A percentile compares a stretch with the other conserved stretches of the same genome.
These are phyloP conservation scores for Chaunax sp. DNA, from an alignment of 2,797 vertebrate genomes.

Conservation along the genomic window DNA sequence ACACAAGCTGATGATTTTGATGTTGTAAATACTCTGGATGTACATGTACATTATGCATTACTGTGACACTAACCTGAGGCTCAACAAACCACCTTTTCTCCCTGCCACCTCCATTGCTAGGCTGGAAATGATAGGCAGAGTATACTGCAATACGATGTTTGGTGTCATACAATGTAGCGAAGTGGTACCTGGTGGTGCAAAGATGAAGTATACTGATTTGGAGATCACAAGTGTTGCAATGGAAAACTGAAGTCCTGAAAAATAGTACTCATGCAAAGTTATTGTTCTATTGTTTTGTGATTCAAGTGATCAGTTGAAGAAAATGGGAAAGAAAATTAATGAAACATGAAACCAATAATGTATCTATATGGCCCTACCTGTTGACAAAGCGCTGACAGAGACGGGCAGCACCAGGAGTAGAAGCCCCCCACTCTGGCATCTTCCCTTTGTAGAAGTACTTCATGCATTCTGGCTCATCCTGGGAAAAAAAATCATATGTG, in stretches of 20 bases:
- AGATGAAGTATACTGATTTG: not conserved
- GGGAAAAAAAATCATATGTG: not conserved
- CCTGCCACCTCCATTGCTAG: slow-evolving; percentile 80
- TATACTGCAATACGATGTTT: slow-evolving; percentile 79
- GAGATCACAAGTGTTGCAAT: not conserved
- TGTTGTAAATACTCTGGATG: not conserved
- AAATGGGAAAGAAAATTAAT: not conserved
- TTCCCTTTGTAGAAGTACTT: slow-evolving; percentile 77
- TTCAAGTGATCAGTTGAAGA: too few relatives aligned
- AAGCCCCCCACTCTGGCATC: slow-evolving; percentile 72
- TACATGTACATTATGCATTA: not conserved
- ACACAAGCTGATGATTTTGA: not conserved
- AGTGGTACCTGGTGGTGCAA: slow-evolving; percentile 73
- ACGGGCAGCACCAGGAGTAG: slow-evolving; percentile 44
- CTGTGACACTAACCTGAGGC: slow-evolving; percentile 76
- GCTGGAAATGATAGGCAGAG: slow-evolving; percentile 80
- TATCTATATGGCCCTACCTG: slow-evolving; percentile 46
- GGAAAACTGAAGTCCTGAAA: not conserved
- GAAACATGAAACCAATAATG: not conserved
- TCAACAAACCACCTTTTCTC: slow-evolving; percentile 84
- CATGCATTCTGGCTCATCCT: slow-evolving; percentile 75
- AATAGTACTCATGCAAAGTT: too few relatives aligned
- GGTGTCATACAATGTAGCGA: slow-evolving; percentile 84
- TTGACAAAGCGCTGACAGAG: slow-evolving; percentile 82
- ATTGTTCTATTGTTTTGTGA: too few relatives aligned